Evolutionary conservation across 1,140 invertebrate species (phyloP).

Genomic region (Diachasmimorpha longicaudata): DNA sequence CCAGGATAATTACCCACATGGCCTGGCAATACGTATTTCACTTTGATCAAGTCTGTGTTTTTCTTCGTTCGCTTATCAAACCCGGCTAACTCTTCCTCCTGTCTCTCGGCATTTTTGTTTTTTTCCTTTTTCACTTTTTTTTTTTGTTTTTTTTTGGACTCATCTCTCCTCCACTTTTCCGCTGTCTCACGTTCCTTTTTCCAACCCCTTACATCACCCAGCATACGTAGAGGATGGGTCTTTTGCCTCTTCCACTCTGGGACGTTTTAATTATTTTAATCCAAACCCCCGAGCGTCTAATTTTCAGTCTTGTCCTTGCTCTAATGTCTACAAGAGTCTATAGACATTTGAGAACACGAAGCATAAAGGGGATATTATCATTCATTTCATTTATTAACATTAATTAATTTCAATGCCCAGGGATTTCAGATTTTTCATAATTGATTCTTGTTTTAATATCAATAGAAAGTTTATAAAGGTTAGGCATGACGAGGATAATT

Average conservation of each 20-base stretch:
- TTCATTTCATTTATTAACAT: not conserved
- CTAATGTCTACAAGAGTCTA: not conserved
- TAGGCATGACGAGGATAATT: too few relatives aligned
- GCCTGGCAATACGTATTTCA: constrained; percentile 57
- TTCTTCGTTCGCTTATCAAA: constrained; percentile 59
- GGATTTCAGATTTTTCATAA: too few relatives aligned
- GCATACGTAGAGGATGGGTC: constrained; percentile 27
- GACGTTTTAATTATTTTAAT: constrained; percentile 63
- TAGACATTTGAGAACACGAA: not conserved
- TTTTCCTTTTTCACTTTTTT: constrained; percentile 25
- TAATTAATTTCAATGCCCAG: too few relatives aligned
- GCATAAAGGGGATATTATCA: not conserved
- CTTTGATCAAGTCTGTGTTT: constrained; percentile 63
- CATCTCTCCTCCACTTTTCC: not conserved
- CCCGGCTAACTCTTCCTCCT: constrained; percentile 33
- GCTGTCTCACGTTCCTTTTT: constrained; percentile 30
- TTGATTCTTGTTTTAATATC: too few relatives aligned
- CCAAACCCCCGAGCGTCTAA: constrained; percentile 45
- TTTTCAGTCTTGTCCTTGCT: not conserved
- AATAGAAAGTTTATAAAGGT: too few relatives aligned
- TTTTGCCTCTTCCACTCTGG: constrained; percentile 52
- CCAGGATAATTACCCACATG: constrained; percentile 63
- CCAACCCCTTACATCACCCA: constrained; percentile 44
- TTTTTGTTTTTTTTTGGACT: constrained; percentile 25
- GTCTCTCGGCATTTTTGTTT: constrained; percentile 30